Evolutionary conservation across 2,888 invertebrate genomes (phyloP), one percentile per base, ranked within the genome.

Genomic region (Hirtodrosophila trivittata): DNA sequence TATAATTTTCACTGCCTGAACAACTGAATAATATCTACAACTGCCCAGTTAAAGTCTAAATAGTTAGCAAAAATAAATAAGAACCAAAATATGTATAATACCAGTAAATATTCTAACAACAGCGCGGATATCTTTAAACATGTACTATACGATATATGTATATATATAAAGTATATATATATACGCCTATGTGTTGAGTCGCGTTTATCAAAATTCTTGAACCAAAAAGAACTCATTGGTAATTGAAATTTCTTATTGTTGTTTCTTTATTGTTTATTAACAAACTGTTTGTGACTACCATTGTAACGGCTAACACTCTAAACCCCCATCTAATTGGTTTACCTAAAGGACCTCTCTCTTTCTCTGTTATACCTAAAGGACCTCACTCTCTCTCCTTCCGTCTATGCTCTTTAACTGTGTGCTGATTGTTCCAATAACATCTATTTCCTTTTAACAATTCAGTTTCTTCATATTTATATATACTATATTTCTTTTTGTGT

Each of bases 141-240:
- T 77, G 50, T 69, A 75, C 62, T 66, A 74, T 69, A 60, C n/a
- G 52, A 55, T 28, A 46, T 47, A 42, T 57, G 42, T 38, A 38
- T 35, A 26, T 38, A 38, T 38, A 13, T 57, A 30, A 21, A 21
- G 18, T 57, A 47, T 42, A 38, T 41, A 26, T 38, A 38, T 38
- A 13, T 57, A 30, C 50, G 65, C 39, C 43, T 46, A 30, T 68
- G 66, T 77, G 71, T 63, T 54, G 56, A 56, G 51, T 38, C 70
- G 69, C 72, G 82, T 72, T 78, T 81, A 68, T 78, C 85, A 66
- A 82, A 83, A 83, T 78, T 85, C 64, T 66, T 66, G 51, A 72
- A 63, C 62, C 2, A 65, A 60, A 67, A 72, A 66, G 63, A 74
- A 64, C 55, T 60, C 66, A 77, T 76, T 76, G 83, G 83, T 83